phyloP scores from a whole-genome alignment of 1,140 invertebrate species.

The Anastrepha obliqua region DNA sequence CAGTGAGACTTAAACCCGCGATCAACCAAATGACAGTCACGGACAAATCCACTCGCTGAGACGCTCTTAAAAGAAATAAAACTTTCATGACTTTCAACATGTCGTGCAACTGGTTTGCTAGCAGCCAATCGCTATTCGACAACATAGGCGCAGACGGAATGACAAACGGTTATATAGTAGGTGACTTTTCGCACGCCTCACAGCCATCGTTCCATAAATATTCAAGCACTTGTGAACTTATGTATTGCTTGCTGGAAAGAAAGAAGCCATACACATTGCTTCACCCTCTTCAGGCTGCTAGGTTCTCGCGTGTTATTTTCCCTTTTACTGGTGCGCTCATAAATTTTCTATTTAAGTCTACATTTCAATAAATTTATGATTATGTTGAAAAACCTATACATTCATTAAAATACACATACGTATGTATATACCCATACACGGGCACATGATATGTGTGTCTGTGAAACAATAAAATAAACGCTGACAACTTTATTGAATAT shows the following conservation, averaged over 20 bases:
- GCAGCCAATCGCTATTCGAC: background rate
- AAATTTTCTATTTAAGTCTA: conserved; percentile 57
- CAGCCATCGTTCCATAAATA: background rate
- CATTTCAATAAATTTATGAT: conserved; percentile 59
- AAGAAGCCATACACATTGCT: background rate
- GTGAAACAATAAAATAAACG: conserved; percentile 38
- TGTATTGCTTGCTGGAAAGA: background rate
- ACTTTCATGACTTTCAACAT: conserved; percentile 34
- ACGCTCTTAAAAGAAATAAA: background rate
- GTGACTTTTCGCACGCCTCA: conserved; percentile 16
- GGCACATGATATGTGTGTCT: background rate
- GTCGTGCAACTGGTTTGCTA: background rate
- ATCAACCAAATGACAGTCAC: too few relatives aligned
- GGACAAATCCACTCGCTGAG: too few relatives aligned
- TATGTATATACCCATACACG: background rate
- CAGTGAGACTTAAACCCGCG: too few relatives aligned
- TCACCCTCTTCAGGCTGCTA: background rate
- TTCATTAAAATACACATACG: background rate
- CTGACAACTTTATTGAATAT: conserved; percentile 58
- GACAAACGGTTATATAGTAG: background rate
- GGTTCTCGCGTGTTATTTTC: background rate
- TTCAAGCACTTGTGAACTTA: too few relatives aligned
- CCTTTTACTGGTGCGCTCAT: background rate
- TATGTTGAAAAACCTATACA: conserved; percentile 32
- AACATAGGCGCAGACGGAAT: background rate